Percentiles rank a stretch among this genome's conserved stretches.
Evolutionary conservation across 2,888 invertebrate genomes (phyloP).

Genomic region (Epinotia nisella): DNA sequence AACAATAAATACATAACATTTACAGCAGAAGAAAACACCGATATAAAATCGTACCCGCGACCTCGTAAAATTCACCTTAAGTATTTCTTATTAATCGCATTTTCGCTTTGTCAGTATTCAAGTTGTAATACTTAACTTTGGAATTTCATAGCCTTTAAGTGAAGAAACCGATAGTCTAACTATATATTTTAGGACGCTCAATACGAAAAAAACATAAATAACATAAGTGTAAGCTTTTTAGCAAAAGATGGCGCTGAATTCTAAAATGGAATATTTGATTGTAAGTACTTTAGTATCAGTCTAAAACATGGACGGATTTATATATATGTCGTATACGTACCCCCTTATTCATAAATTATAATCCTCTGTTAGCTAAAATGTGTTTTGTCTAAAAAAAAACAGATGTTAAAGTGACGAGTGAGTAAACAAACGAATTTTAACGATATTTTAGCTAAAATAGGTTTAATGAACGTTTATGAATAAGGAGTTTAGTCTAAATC

Average conservation of each 20-base stretch:
- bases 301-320: conserved; percentile 27
- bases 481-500: background rate
- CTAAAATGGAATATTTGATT: conserved; percentile 17
- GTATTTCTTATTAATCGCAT: background rate
- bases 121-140: conserved; percentile 62
- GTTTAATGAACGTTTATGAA: too few relatives aligned
- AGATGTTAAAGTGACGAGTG: too few relatives aligned
- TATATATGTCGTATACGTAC: conserved; percentile 7
- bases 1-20: conserved; percentile 14
- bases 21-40: conserved; percentile 2
- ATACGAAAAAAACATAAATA: conserved; percentile 54
- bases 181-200: conserved; percentile 75
- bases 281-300: background rate
- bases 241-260: conserved; percentile 50
- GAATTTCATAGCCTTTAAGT: conserved; percentile 78
- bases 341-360: too few relatives aligned
- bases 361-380: too few relatives aligned
- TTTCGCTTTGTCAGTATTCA: background rate
- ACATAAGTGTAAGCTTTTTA: conserved; percentile 38
- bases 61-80: background rate
- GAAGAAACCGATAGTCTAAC: conserved; percentile 63
- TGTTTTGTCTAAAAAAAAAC: too few relatives aligned
- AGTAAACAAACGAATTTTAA: too few relatives aligned
- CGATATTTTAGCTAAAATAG: too few relatives aligned
- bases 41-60: conserved; percentile 33